Evolutionary conservation across 2,113 vertebrate species (phyloP).

Genomic region (Phyllopteryx taeniolatus): DNA sequence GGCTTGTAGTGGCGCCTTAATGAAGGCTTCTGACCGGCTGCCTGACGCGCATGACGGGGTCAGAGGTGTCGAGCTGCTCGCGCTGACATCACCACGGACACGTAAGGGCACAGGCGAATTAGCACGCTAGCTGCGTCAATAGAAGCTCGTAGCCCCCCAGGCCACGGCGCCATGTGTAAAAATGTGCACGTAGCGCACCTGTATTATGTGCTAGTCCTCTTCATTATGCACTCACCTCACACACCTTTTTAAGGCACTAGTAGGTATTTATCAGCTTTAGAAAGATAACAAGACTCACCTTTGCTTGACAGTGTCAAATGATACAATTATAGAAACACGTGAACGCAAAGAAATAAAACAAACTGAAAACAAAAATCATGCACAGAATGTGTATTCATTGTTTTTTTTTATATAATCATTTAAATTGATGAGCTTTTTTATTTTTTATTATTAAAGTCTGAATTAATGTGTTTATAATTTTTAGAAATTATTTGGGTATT

Average conservation of each 20-base stretch:
- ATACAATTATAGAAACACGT: no score
- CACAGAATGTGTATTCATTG: no score
- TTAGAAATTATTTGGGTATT: no score
- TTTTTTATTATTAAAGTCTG: no score
- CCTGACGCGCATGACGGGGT: conserved; percentile 76
- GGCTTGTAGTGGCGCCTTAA: conserved; percentile 79
- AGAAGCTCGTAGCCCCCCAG: conserved; percentile 39
- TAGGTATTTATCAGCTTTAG: neutral
- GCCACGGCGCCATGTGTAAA: conserved; percentile 14
- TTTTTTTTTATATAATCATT: no score
- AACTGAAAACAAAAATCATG: no score
- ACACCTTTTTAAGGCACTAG: neutral
- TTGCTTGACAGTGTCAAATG: no score
- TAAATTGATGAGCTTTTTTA: no score
- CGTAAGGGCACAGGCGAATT: conserved; percentile 54
- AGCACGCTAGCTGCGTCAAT: conserved; percentile 51
- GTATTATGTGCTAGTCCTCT: neutral
- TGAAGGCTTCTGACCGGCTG: conserved; percentile 81
- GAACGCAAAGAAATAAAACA: no score
- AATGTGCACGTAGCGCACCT: conserved; percentile 5
- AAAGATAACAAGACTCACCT: neutral
- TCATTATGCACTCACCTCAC: neutral
- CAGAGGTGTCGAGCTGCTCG: conserved; percentile 64
- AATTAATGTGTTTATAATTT: no score
- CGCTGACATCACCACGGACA: conserved; percentile 63